Conservation (phyloP, 2,797 vertebrate genomes). For the Taenioides sp. region DNA sequence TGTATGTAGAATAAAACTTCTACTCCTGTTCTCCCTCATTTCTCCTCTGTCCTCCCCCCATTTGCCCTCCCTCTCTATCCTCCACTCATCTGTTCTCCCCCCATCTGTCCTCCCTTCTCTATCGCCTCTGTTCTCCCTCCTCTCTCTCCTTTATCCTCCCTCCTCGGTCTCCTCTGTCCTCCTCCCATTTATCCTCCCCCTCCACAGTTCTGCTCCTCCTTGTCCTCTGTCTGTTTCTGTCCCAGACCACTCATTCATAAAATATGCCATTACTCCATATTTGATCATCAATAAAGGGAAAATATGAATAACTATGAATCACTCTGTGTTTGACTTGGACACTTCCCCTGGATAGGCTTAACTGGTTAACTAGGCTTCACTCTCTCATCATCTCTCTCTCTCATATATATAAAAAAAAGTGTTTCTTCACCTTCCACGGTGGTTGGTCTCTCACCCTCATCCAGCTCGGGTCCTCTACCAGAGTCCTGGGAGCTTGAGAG, state of each 20-base stretch:
- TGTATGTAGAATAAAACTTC: not conserved
- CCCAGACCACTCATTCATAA: not conserved
- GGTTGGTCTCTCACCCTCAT: too few species aligned
- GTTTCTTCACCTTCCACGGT: too few species aligned
- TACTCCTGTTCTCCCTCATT: not conserved
- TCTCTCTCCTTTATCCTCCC: too few species aligned
- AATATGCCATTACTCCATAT: not conserved
- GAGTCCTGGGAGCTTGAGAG: too few species aligned
- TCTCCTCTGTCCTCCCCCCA: not conserved
- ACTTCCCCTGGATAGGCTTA: too few species aligned
- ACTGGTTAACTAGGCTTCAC: too few species aligned
- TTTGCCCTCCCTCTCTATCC: not conserved
- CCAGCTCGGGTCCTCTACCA: too few species aligned
- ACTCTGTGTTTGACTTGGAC: not conserved
- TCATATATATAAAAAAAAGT: too few species aligned
- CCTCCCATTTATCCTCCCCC: too few species aligned
- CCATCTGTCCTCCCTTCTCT: not conserved
- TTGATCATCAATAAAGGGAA: not conserved
- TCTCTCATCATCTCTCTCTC: too few species aligned
- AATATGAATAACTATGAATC: not conserved
- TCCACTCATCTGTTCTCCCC: not conserved
- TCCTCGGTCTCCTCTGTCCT: too few species aligned
- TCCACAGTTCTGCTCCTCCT: too few species aligned
- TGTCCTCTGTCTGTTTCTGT: not conserved
- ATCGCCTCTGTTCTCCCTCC: not conserved